phyloP scores from a whole-genome alignment of 2,797 vertebrate species.

The Paramormyrops hopkinsi region DNA sequence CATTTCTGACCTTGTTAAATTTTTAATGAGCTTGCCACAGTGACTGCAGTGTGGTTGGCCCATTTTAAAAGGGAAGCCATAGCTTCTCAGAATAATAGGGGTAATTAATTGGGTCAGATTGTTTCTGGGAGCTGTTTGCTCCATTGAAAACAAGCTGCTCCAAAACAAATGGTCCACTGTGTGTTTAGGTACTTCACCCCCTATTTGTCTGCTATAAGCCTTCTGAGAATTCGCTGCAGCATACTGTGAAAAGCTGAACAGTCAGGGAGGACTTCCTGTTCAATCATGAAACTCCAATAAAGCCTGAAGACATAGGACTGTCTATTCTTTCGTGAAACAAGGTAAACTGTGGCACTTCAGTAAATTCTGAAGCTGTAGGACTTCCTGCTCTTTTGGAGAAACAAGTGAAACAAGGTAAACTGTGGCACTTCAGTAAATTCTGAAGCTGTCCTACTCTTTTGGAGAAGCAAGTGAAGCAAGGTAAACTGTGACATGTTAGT shows the following conservation, averaged over 20 bases:
- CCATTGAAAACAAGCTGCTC: neutral
- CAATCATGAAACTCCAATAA: neutral
- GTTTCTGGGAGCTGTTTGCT: conserved; percentile 46
- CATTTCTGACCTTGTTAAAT: conserved; percentile 72
- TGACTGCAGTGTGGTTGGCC: conserved; percentile 45
- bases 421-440: neutral
- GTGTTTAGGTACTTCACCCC: neutral
- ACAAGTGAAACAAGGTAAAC: neutral
- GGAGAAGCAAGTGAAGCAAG: neutral
- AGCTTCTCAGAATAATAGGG: conserved; percentile 54
- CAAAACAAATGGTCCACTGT: conserved; percentile 3
- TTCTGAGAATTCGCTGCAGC: neutral
- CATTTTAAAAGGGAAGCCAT: conserved; percentile 46
- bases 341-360: neutral
- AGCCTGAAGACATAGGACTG: neutral
- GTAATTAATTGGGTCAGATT: conserved; percentile 56
- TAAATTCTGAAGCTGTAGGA: neutral
- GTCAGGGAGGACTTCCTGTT: neutral
- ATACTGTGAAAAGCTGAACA: neutral
- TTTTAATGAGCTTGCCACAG: conserved; percentile 66
- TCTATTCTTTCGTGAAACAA: neutral
- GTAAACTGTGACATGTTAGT: neutral
- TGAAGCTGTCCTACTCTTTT: neutral
- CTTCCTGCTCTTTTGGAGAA: neutral
- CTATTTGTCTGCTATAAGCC: conserved; percentile 2